Conservation (phyloP, 2,797 vertebrate genomes). For the Phrynocephalus guinanensis region DNA sequence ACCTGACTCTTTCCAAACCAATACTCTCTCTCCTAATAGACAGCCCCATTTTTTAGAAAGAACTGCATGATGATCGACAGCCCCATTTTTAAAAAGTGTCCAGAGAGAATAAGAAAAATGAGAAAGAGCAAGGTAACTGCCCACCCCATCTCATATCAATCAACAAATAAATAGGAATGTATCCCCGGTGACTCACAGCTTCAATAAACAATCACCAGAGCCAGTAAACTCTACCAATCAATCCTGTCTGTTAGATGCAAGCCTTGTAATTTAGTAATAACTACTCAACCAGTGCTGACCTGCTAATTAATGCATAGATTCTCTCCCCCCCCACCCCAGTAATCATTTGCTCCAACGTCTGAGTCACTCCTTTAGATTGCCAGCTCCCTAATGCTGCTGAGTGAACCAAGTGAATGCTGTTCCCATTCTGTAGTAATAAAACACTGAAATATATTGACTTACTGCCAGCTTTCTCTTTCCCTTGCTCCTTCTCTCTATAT, state of each 20-base stretch:
- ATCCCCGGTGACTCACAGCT: slow-evolving; percentile 55
- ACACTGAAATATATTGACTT: slow-evolving; percentile 82
- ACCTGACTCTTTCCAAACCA: slow-evolving; percentile 42
- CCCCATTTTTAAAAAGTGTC: slow-evolving; percentile 59
- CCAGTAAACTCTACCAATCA: slow-evolving; percentile 65
- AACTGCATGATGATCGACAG: neutral
- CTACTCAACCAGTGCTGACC: slow-evolving; percentile 78
- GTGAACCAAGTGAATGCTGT: slow-evolving; percentile 79
- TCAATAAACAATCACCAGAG: slow-evolving; percentile 54
- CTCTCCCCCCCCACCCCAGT: slow-evolving; percentile 70
- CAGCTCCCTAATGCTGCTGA: slow-evolving; percentile 48
- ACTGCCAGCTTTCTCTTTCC: slow-evolving; percentile 72
- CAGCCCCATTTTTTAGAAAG: slow-evolving; percentile 55
- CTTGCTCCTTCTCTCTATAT: slow-evolving; percentile 61
- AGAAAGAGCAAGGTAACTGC: neutral
- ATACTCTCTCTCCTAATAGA: slow-evolving; percentile 8
- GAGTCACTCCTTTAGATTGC: slow-evolving; percentile 77
- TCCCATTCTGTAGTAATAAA: slow-evolving; percentile 79
- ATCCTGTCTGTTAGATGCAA: slow-evolving; percentile 71
- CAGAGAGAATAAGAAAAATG: slow-evolving; percentile 39
- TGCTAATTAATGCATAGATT: slow-evolving; percentile 83
- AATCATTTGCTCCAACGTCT: slow-evolving; percentile 74
- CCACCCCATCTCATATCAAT: slow-evolving; percentile 56
- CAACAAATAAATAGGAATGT: slow-evolving; percentile 57
- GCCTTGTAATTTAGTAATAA: slow-evolving; percentile 82